Evolutionary conservation across 2,113 vertebrate species (phyloP).

Genomic region (Alces alces): DNA sequence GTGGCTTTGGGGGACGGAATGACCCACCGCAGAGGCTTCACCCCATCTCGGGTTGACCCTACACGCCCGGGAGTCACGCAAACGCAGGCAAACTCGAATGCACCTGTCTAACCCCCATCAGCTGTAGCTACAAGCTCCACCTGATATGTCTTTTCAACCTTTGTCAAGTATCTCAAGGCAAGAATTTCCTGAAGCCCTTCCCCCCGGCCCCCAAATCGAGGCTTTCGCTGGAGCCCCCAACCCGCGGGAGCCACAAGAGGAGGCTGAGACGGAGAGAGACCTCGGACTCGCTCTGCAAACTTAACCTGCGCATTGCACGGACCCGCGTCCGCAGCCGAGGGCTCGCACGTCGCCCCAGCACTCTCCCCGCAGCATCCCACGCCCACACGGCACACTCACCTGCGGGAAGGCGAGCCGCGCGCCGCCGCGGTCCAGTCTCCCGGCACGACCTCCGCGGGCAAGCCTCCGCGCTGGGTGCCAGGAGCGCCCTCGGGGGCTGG

Average conservation of each 20-base stretch:
- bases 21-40: not conserved
- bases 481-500: not conserved
- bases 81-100: not conserved
- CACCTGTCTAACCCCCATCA: not conserved
- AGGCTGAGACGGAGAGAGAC: not conserved
- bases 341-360: not conserved
- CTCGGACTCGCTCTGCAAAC: constrained; percentile 2
- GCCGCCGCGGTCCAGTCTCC: not conserved
- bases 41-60: not conserved
- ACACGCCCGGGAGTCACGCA: not conserved
- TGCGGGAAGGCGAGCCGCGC: not conserved
- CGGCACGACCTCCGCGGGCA: not conserved
- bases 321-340: not conserved
- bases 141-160: constrained; percentile 49
- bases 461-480: not conserved
- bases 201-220: not conserved
- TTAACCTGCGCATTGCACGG: not conserved
- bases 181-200: constrained; percentile 33
- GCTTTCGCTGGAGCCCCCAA: not conserved
- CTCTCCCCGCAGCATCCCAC: not conserved
- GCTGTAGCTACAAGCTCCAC: constrained; percentile 2
- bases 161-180: constrained; percentile 57
- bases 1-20: not conserved
- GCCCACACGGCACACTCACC: constrained; percentile 56
- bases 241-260: not conserved